Evolutionary conservation across 2,888 invertebrate genomes (phyloP).

Genomic region (Dendrolimus houi): DNA sequence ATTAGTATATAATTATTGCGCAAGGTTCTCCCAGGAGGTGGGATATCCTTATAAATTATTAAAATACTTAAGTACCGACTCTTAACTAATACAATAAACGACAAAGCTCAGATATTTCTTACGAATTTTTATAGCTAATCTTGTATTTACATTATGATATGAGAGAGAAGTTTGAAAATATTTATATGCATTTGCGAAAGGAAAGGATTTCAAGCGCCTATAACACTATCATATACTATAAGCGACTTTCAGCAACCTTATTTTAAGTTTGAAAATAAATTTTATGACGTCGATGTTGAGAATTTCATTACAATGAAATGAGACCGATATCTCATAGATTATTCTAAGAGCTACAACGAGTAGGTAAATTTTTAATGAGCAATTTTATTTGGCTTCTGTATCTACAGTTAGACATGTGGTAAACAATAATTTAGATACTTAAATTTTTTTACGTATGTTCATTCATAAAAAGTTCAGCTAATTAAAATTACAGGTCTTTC

Average conservation of each 20-base stretch:
- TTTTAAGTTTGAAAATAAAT: too few species aligned
- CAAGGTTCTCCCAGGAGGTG: slow-evolving; percentile 49
- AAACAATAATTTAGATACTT: too few species aligned
- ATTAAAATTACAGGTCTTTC: too few species aligned
- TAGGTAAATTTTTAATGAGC: neutral
- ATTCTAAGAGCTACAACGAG: neutral
- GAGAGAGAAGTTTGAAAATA: slow-evolving; percentile 54
- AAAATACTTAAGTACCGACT: slow-evolving; percentile 60
- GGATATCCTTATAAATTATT: slow-evolving; percentile 51
- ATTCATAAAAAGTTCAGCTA: too few species aligned
- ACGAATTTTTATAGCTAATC: slow-evolving; percentile 55
- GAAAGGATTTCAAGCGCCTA: slow-evolving; percentile 56
- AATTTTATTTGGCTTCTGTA: slow-evolving; percentile 2
- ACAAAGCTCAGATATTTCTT: slow-evolving; percentile 74
- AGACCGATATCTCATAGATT: slow-evolving; percentile 10
- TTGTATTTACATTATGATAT: slow-evolving; percentile 71
- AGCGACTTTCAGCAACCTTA: slow-evolving; percentile 16
- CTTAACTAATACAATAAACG: slow-evolving; percentile 65
- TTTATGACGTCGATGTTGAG: neutral
- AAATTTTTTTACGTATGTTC: too few species aligned
- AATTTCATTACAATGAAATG: slow-evolving; percentile 16
- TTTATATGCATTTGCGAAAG: slow-evolving; percentile 50
- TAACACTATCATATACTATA: slow-evolving; percentile 26
- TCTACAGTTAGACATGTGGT: slow-evolving; percentile 4
- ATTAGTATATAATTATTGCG: slow-evolving; percentile 74